Percentiles rank a stretch among this genome's conserved stretches.
These are phyloP conservation scores for Zingel zingel DNA, from an alignment of 2,113 vertebrate species.

Conservation along the genomic window DNA sequence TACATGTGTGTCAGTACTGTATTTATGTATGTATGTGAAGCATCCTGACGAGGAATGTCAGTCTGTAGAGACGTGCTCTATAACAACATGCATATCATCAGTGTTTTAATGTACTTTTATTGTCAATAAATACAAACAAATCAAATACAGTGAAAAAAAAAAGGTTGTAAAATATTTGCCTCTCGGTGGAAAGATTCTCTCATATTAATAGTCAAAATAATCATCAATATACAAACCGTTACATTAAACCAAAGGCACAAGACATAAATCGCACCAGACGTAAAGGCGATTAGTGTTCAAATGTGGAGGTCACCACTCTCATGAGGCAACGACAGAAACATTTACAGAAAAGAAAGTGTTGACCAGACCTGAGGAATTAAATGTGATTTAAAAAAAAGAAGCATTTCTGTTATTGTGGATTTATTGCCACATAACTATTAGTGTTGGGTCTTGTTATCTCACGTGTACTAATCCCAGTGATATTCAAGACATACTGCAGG, in stretches of 20 bases:
- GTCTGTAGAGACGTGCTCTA: conserved; percentile 53
- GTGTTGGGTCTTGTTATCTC: too few relatives aligned
- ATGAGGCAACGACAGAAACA: neutral
- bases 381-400: neutral
- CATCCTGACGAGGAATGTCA: conserved; percentile 41
- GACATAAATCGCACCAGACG: neutral
- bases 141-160: conserved; percentile 45
- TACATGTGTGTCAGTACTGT: conserved; percentile 50
- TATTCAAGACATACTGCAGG: too few relatives aligned
- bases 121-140: conserved; percentile 75
- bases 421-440: too few relatives aligned
- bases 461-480: too few relatives aligned
- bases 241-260: neutral
- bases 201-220: neutral
- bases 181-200: neutral
- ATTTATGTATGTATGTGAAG: conserved; percentile 49
- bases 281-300: conserved; percentile 27
- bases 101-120: conserved; percentile 69
- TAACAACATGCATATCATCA: conserved; percentile 59
- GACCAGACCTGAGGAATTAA: conserved; percentile 36
- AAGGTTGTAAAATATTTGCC: conserved; percentile 1
- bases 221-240: neutral
- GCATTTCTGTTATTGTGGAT: neutral
- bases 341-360: neutral
- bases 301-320: conserved; percentile 12